A percentile compares a stretch with the other conserved stretches of the same genome.
Evolutionary conservation across 2,113 vertebrate genomes (phyloP).

Genomic region (Tupaia chinensis): DNA sequence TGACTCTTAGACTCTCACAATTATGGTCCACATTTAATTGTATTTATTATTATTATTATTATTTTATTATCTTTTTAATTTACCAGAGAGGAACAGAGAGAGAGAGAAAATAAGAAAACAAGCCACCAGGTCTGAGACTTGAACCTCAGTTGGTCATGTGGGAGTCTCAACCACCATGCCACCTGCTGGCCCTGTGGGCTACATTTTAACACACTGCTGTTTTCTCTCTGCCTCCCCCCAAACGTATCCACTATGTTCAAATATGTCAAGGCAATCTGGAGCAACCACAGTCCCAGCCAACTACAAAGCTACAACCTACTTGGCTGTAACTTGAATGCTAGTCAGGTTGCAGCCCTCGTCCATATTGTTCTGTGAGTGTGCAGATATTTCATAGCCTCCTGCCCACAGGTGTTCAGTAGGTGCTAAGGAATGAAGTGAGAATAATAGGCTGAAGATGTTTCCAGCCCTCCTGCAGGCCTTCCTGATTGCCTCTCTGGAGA

Average conservation of each 20-base stretch:
- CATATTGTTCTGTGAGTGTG: not conserved
- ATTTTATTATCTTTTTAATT: too few relatives aligned
- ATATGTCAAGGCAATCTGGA: not conserved
- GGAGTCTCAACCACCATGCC: too few relatives aligned
- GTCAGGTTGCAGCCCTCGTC: not conserved
- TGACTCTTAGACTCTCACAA: not conserved
- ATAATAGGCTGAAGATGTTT: not conserved
- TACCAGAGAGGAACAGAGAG: too few relatives aligned
- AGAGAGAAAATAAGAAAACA: too few relatives aligned
- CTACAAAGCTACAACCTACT: not conserved
- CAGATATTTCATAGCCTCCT: not conserved
- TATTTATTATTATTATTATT: too few relatives aligned
- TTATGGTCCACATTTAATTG: not conserved
- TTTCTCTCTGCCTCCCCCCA: not conserved
- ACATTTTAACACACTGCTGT: not conserved
- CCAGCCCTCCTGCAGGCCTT: not conserved
- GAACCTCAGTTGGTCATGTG: too few relatives aligned
- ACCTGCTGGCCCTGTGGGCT: too few relatives aligned
- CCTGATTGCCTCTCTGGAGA: conserved; percentile 53
- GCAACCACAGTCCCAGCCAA: too few relatives aligned
- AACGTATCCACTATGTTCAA: not conserved
- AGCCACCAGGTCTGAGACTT: too few relatives aligned
- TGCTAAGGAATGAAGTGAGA: conserved; percentile 36
- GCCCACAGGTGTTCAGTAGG: not conserved
- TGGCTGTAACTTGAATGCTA: not conserved